Evolutionary conservation across 2,113 vertebrate species (phyloP).

Genomic region (Microtus pennsylvanicus): DNA sequence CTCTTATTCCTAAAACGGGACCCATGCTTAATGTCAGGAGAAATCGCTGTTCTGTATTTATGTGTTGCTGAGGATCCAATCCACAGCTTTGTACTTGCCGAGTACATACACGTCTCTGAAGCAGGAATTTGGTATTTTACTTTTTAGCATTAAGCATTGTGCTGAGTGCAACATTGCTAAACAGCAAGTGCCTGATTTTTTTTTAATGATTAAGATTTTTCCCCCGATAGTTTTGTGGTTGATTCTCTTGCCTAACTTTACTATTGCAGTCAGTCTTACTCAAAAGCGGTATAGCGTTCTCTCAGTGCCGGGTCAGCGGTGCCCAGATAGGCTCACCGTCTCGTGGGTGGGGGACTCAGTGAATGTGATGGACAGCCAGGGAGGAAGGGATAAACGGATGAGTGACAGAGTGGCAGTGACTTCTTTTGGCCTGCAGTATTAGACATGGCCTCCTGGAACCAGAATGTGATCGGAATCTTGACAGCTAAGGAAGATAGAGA

Average conservation of each 20-base stretch:
- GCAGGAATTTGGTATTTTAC: not conserved
- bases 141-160: not conserved
- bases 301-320: not conserved
- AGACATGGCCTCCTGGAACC: not conserved
- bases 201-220: not conserved
- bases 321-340: not conserved
- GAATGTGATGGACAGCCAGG: not conserved
- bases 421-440: not conserved
- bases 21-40: not conserved
- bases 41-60: not conserved
- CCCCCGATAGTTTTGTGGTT: not conserved
- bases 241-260: not conserved
- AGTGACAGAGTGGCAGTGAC: not conserved
- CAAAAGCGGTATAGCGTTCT: not conserved
- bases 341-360: not conserved
- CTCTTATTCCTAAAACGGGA: not conserved
- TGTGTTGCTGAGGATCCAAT: not conserved
- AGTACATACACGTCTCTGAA: not conserved
- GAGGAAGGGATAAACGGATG: too few species aligned
- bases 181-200: not conserved
- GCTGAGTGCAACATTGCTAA: not conserved
- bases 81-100: not conserved
- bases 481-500: not conserved
- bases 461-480: not conserved
- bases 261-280: not conserved